These are phyloP conservation scores for Emberiza fucata DNA, from an alignment of 2,113 vertebrate genomes.

Conservation along the genomic window DNA sequence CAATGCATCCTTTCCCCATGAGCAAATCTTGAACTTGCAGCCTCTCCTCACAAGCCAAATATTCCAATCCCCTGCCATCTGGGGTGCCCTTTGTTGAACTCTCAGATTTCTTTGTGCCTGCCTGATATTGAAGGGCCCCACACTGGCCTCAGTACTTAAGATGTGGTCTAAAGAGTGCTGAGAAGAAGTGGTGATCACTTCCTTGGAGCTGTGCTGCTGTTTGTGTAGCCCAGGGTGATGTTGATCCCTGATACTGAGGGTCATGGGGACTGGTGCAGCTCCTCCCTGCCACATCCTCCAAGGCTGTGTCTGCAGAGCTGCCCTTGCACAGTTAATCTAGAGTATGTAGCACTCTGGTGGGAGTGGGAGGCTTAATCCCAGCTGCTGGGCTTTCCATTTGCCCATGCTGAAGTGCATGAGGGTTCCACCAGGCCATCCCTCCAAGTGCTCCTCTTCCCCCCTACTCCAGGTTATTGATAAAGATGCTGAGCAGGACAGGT, in stretches of 20 bases:
- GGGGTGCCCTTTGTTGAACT: background rate
- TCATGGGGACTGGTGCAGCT: background rate
- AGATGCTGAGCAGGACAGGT: background rate
- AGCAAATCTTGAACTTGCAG: background rate
- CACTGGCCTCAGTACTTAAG: background rate
- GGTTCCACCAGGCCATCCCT: background rate
- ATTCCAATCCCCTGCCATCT: accelerated
- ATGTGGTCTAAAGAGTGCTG: background rate
- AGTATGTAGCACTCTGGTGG: background rate
- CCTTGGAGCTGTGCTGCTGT: background rate
- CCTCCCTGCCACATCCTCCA: background rate
- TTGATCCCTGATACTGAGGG: background rate
- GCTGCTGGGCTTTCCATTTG: background rate
- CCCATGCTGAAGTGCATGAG: background rate
- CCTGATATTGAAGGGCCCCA: background rate
- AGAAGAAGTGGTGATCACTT: background rate
- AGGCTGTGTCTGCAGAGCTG: background rate
- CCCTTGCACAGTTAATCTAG: background rate
- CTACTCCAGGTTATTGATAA: background rate
- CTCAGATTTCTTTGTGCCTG: background rate
- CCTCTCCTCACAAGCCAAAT: background rate
- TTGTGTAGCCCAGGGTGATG: accelerated
- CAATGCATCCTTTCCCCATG: background rate
- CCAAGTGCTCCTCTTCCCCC: background rate
- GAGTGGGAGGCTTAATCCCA: background rate